Conservation (phyloP, 2,113 vertebrate species). For the Sapajus apella region DNA sequence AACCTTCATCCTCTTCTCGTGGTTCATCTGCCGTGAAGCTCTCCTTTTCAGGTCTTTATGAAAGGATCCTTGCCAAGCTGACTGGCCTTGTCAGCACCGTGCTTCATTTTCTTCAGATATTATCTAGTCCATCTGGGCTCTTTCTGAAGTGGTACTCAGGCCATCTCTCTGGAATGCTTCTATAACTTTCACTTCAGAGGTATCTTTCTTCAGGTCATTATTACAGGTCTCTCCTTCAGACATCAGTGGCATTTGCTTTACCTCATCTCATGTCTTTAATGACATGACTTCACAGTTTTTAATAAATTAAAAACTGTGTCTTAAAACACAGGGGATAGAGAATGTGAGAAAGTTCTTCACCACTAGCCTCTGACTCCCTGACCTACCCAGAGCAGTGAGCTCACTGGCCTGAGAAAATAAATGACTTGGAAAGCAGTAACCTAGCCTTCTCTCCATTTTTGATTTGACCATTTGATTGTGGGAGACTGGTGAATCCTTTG, state of each 20-base stretch:
- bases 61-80: not conserved
- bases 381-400: not conserved
- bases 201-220: not conserved
- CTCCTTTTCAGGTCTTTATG: not conserved
- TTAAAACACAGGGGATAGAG: not conserved
- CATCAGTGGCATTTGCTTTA: not conserved
- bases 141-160: not conserved
- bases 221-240: not conserved
- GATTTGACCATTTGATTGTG: not conserved
- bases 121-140: not conserved
- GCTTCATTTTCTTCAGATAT: not conserved
- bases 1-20: not conserved
- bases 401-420: not conserved
- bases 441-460: not conserved
- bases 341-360: not conserved
- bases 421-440: not conserved
- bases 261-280: not conserved
- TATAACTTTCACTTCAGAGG: not conserved
- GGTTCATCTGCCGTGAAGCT: not conserved
- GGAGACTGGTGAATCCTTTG: not conserved
- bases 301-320: not conserved
- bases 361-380: not conserved
- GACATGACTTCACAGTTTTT: not conserved
- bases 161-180: not conserved
- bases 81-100: not conserved